phyloP scores from a whole-genome alignment of 2,888 invertebrate species.

The Merodon equestris region DNA sequence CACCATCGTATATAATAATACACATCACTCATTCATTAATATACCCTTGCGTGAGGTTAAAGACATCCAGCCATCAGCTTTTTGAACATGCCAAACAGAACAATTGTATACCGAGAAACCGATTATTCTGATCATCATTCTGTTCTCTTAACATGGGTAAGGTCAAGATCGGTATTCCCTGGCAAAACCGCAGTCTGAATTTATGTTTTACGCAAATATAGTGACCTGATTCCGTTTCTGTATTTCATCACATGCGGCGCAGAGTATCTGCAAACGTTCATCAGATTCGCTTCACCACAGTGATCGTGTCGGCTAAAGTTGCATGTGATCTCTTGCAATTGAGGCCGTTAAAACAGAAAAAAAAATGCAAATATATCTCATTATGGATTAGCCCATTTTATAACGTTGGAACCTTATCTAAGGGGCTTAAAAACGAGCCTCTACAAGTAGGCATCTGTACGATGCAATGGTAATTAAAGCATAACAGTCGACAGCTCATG shows the following conservation, averaged over 20 bases:
- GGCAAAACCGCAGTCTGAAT: constrained; percentile 20
- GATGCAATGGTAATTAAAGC: constrained; percentile 41
- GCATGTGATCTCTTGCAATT: constrained; percentile 2
- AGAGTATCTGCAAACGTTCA: neutral
- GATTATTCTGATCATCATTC: too few species aligned
- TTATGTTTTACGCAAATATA: constrained; percentile 25
- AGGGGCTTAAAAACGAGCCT: constrained; percentile 13
- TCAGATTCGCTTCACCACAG: constrained; percentile 10
- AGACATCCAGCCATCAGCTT: too few species aligned
- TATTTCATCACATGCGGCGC: neutral
- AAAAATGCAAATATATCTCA: constrained; percentile 42
- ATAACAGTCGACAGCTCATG: constrained; percentile 32
- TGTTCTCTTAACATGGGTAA: neutral
- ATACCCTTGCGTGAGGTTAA: too few species aligned
- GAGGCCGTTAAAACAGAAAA: constrained; percentile 1
- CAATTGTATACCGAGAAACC: too few species aligned
- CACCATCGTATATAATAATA: too few species aligned
- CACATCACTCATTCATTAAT: too few species aligned
- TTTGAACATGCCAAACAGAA: too few species aligned
- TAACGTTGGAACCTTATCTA: constrained; percentile 35
- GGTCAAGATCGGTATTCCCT: constrained; percentile 33
- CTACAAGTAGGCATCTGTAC: constrained; percentile 19
- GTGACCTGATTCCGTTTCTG: constrained; percentile 34
- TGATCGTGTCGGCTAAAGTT: constrained; percentile 21
- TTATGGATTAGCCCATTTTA: constrained; percentile 59